A percentile compares a stretch with the other conserved stretches of the same genome.
phyloP scores from a whole-genome alignment of 2,888 invertebrate genomes.

The Troides oblongomaculatus region DNA sequence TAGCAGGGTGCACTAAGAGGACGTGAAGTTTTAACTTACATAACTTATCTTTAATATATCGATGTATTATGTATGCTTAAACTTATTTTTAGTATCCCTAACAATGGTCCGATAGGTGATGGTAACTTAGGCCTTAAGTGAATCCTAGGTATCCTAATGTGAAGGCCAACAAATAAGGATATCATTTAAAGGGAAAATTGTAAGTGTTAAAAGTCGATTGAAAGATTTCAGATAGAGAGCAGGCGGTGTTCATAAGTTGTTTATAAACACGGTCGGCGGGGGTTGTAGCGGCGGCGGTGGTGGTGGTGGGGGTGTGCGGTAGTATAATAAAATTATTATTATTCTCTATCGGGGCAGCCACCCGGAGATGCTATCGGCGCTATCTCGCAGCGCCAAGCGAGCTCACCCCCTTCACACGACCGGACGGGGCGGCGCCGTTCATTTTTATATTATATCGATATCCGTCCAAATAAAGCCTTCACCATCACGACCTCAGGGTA shows the following conservation, averaged over 20 bases:
- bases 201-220: constrained; percentile 3
- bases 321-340: constrained; percentile 79
- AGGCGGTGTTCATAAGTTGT: constrained; percentile 15
- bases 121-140: too few species aligned
- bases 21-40: too few species aligned
- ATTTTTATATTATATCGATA: constrained; percentile 39
- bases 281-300: too few species aligned
- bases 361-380: constrained; percentile 72
- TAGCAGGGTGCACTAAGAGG: too few species aligned
- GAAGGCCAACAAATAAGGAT: too few species aligned
- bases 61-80: too few species aligned
- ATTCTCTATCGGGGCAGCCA: constrained; percentile 76
- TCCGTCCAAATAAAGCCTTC: not conserved
- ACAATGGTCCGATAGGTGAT: too few species aligned
- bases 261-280: constrained; percentile 32
- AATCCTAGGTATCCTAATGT: too few species aligned
- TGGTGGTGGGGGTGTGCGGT: constrained; percentile 53
- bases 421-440: constrained; percentile 41
- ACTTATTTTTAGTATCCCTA: too few species aligned
- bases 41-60: too few species aligned
- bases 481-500: too few species aligned
- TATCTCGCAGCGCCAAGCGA: constrained; percentile 77
- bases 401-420: constrained; percentile 69
- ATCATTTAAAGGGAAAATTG: too few species aligned
- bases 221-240: not conserved